Evolutionary conservation across 2,888 invertebrate species (phyloP).

Genomic region (Camptogramma bilineatum): DNA sequence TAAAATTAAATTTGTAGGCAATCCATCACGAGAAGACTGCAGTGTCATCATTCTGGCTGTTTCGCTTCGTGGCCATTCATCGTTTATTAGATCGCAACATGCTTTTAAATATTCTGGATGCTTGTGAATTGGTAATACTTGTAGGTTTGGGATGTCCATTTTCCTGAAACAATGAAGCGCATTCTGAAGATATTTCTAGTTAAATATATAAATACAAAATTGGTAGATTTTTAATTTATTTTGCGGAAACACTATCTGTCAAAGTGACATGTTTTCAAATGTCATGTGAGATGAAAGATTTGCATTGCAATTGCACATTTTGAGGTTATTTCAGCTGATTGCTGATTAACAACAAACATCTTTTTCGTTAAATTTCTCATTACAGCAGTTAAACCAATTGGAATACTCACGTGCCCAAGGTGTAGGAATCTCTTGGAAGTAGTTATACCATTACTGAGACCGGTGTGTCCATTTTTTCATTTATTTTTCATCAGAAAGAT

Average conservation of each 20-base stretch:
- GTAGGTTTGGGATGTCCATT: conserved; percentile 65
- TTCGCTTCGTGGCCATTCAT: conserved; percentile 95
- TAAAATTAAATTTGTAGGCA: conserved; percentile 90
- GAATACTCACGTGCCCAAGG: conserved; percentile 20
- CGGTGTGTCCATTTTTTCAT: conserved; percentile 43
- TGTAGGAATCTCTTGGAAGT: conserved; percentile 3
- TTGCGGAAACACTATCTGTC: conserved; percentile 26
- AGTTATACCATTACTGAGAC: conserved; percentile 4
- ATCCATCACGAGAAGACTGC: conserved; percentile 88
- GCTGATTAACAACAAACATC: neutral
- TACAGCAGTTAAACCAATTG: neutral
- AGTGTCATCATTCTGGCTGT: conserved; percentile 91
- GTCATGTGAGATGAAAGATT: neutral
- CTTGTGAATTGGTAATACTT: conserved; percentile 89
- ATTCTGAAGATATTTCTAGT: neutral
- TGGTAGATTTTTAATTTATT: conserved; percentile 9
- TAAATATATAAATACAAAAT: neutral
- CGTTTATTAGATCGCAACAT: conserved; percentile 91
- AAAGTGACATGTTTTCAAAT: conserved; percentile 15
- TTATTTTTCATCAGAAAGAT: conserved; percentile 5
- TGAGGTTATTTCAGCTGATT: conserved; percentile 29
- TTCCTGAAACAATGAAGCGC: conserved; percentile 3
- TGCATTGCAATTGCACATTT: neutral
- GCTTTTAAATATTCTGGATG: conserved; percentile 89
- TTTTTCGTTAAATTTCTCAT: neutral